Conservation (phyloP, 2,113 vertebrate species). For the Ceyx melanurus region DNA sequence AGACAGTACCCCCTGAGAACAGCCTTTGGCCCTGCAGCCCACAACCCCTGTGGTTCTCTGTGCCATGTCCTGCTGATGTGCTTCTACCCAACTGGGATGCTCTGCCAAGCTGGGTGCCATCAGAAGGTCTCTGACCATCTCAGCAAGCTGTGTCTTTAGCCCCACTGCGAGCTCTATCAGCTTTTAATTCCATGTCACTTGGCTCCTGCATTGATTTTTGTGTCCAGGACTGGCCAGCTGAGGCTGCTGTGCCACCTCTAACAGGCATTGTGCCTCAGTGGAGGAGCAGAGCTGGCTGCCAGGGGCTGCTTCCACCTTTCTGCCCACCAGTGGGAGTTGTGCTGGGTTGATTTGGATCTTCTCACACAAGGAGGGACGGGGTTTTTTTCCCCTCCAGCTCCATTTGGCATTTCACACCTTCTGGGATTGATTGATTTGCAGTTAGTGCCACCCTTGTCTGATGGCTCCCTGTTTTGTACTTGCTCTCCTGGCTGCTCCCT, state of each 20-base stretch:
- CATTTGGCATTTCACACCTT: background rate
- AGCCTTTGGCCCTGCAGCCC: background rate
- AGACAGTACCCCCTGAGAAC: accelerated
- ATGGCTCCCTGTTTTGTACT: background rate
- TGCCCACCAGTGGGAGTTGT: background rate
- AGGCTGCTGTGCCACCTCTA: background rate
- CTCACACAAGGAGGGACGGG: background rate
- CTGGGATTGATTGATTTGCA: background rate
- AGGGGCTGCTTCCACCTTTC: background rate
- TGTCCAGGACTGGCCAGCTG: background rate
- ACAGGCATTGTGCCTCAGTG: background rate
- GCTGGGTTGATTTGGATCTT: background rate
- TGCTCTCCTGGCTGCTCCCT: background rate
- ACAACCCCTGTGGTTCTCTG: accelerated
- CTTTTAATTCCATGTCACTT: background rate
- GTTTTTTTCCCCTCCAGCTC: too few species aligned
- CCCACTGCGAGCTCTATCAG: background rate
- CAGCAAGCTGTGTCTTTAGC: background rate
- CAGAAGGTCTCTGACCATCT: background rate
- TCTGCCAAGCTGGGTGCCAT: background rate
- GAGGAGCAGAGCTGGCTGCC: background rate
- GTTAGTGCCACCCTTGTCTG: background rate
- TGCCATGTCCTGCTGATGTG: accelerated
- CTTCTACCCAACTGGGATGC: accelerated
- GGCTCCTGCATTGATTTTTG: background rate